These are phyloP conservation scores for Drosophila picticornis DNA, from an alignment of 2,888 invertebrate species.

Conservation along the genomic window DNA sequence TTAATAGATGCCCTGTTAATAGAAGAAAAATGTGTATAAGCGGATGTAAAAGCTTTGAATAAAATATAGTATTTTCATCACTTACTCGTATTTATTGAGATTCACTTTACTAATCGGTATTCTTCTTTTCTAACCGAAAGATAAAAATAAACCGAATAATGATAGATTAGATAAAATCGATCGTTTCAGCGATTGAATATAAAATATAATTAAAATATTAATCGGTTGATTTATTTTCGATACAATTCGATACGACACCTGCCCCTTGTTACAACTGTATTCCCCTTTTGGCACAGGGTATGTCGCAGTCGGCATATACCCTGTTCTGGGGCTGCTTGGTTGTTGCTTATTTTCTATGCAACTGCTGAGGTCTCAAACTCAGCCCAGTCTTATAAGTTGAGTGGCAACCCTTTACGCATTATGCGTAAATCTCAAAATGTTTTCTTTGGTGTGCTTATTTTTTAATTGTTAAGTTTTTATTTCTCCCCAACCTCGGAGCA, in stretches of 20 bases:
- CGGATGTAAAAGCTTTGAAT: not conserved
- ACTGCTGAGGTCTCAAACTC: slow-evolving; percentile 59
- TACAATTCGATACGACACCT: not conserved
- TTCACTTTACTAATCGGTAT: too few relatives aligned
- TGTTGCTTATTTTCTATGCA: slow-evolving; percentile 71
- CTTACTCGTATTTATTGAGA: not conserved
- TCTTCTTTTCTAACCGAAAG: not conserved
- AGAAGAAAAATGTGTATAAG: not conserved
- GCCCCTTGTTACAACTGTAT: not conserved
- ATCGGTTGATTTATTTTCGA: not conserved
- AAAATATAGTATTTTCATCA: fast-evolving
- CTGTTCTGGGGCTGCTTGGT: not conserved
- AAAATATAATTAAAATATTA: not conserved
- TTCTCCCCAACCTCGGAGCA: slow-evolving; percentile 35
- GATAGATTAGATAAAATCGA: not conserved
- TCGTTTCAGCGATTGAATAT: too few relatives aligned
- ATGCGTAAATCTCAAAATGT: slow-evolving; percentile 78
- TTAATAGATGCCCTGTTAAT: slow-evolving; percentile 38
- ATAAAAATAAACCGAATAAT: not conserved
- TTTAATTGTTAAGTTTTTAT: slow-evolving; percentile 82
- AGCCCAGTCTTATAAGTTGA: slow-evolving; percentile 26
- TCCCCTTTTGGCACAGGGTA: slow-evolving; percentile 2
- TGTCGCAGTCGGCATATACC: not conserved
- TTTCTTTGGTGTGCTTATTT: slow-evolving; percentile 75
- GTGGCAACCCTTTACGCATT: slow-evolving; percentile 73